phyloP scores from a whole-genome alignment of 2,797 vertebrate species.

The Chromis chromis region DNA sequence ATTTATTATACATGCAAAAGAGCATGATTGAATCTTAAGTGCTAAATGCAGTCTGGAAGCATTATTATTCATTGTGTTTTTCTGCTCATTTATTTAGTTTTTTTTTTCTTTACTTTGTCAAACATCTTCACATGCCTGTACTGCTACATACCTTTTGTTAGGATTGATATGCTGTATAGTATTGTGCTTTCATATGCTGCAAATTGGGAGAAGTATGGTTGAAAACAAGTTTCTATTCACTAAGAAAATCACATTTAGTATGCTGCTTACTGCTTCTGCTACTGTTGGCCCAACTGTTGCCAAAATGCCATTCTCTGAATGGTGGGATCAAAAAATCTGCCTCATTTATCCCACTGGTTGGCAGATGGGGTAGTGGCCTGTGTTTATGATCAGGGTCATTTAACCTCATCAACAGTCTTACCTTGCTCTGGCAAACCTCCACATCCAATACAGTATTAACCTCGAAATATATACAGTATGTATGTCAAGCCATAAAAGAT shows the following conservation, averaged over 20 bases:
- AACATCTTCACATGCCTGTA: no score
- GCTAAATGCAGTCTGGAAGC: no score
- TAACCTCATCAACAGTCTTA: slow-evolving; percentile 69
- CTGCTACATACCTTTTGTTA: background rate
- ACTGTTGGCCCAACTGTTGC: slow-evolving; percentile 26
- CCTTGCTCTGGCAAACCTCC: slow-evolving; percentile 55
- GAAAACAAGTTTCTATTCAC: background rate
- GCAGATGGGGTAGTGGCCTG: slow-evolving; percentile 37
- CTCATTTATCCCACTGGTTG: slow-evolving; percentile 40
- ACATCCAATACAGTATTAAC: slow-evolving; percentile 36
- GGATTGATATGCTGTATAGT: background rate
- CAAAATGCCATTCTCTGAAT: slow-evolving; percentile 30
- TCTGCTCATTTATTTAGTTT: no score
- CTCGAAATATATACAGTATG: slow-evolving; percentile 41
- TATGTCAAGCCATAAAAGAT: slow-evolving; percentile 33
- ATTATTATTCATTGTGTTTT: no score
- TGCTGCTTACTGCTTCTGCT: slow-evolving; percentile 26
- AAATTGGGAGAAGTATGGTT: background rate
- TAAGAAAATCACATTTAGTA: background rate
- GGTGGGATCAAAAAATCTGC: slow-evolving; percentile 19
- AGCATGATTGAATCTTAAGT: no score
- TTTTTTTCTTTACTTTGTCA: no score
- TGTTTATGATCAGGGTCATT: slow-evolving; percentile 73
- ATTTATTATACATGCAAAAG: no score
- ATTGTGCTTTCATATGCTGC: background rate